Evolutionary conservation across 2,888 invertebrate genomes (phyloP).

Genomic region (Synergus gifuensis): DNA sequence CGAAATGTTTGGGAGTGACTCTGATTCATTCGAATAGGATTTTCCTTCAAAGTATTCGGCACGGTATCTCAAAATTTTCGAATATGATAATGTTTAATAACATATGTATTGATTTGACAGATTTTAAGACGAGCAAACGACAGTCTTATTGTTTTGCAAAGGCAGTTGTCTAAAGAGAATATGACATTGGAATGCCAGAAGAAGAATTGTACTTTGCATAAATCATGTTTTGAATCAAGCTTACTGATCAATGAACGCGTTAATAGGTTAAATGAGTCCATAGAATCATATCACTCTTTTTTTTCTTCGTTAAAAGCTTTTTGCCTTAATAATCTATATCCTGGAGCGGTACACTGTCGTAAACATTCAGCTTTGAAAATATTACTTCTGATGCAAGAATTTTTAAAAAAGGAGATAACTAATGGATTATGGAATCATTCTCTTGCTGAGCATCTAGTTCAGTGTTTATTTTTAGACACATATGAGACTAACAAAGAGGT

Average conservation of each 20-base stretch:
- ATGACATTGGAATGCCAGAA: conserved; percentile 56
- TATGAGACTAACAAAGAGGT: conserved; percentile 88
- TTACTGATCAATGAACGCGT: not conserved
- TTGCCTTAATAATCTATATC: conserved; percentile 81
- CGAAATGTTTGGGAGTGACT: no score
- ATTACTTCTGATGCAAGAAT: conserved; percentile 73
- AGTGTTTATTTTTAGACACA: conserved; percentile 83
- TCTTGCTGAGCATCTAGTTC: not conserved
- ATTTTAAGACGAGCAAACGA: conserved; percentile 79
- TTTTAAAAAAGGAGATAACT: conserved; percentile 58
- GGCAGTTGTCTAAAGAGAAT: conserved; percentile 59
- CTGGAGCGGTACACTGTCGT: conserved; percentile 83
- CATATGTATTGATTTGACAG: conserved; percentile 57
- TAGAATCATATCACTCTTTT: conserved; percentile 34
- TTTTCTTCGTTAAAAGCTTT: conserved; percentile 74
- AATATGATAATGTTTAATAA: not conserved
- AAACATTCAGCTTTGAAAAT: conserved; percentile 81
- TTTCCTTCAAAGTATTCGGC: no score
- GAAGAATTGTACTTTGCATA: not conserved
- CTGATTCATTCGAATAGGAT: no score
- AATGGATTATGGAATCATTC: conserved; percentile 53
- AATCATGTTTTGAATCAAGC: not conserved
- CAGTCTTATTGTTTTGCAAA: conserved; percentile 71
- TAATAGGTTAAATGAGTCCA: not conserved
- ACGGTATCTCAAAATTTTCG: no score